Evolutionary conservation across 2,888 invertebrate species (phyloP).

Genomic region (Acronicta alni): DNA sequence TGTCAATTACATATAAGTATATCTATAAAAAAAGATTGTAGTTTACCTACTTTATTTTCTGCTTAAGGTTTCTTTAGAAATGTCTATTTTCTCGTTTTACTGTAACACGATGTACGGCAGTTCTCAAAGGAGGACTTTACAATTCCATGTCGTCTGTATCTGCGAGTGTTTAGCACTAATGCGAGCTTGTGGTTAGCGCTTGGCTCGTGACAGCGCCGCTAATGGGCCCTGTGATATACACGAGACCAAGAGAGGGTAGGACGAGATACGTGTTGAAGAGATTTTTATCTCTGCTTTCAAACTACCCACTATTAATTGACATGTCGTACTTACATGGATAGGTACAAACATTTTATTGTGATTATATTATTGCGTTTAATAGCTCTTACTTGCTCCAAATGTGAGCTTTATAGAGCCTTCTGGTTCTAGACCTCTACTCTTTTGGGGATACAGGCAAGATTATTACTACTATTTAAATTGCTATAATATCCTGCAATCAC

Average conservation of each 20-base stretch:
- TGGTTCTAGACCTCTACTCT: too few relatives aligned
- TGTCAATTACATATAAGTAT: too few relatives aligned
- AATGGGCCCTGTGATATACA: slow-evolving; percentile 48
- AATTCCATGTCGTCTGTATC: slow-evolving; percentile 14
- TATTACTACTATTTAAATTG: too few relatives aligned
- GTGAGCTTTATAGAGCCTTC: too few relatives aligned
- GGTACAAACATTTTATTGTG: background rate
- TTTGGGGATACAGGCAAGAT: too few relatives aligned
- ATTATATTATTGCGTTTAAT: slow-evolving; percentile 7
- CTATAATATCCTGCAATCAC: too few relatives aligned
- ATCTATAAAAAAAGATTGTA: too few relatives aligned
- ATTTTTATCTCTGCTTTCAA: slow-evolving; percentile 31
- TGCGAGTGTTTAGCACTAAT: slow-evolving; percentile 45
- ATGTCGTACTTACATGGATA: background rate
- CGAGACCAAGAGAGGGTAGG: slow-evolving; percentile 3
- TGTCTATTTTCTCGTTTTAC: background rate
- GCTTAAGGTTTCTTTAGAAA: background rate
- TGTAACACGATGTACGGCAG: background rate
- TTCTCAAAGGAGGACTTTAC: slow-evolving; percentile 6
- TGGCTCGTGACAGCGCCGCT: slow-evolving; percentile 44
- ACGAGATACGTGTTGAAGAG: slow-evolving; percentile 22
- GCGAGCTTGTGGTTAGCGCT: slow-evolving; percentile 43
- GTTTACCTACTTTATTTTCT: background rate
- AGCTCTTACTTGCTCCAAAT: too few relatives aligned
- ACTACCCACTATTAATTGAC: slow-evolving; percentile 19